Conservation (phyloP, 2,113 vertebrate genomes). For the Prinia subflava region DNA sequence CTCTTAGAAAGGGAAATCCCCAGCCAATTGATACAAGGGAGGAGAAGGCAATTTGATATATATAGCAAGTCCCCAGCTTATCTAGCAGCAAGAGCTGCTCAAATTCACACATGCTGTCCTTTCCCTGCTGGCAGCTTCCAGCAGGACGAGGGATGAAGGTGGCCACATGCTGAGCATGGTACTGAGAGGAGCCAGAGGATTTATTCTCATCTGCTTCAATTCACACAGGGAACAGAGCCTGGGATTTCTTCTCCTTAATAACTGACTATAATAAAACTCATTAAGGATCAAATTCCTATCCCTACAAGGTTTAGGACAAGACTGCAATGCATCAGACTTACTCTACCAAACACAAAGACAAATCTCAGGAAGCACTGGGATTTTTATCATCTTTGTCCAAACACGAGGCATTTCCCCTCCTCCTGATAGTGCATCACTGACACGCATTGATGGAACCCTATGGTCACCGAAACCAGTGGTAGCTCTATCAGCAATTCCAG, state of each 20-base stretch:
- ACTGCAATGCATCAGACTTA: neutral
- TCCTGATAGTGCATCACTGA: rapidly evolving
- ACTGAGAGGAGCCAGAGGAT: neutral
- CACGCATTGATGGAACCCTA: rapidly evolving
- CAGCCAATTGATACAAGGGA: neutral
- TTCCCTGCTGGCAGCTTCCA: neutral
- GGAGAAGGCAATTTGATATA: neutral
- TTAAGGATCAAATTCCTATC: neutral
- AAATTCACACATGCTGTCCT: neutral
- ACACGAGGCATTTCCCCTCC: neutral
- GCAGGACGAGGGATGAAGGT: neutral
- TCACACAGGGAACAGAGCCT: neutral
- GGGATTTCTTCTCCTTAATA: neutral
- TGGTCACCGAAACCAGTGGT: rapidly evolving
- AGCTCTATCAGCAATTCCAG: neutral
- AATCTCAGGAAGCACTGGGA: neutral
- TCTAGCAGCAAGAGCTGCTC: neutral
- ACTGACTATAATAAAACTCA: neutral
- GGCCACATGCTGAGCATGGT: rapidly evolving
- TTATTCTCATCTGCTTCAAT: neutral
- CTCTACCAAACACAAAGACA: neutral
- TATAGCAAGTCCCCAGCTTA: neutral
- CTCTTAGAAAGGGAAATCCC: conserved; percentile 30
- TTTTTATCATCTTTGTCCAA: neutral
- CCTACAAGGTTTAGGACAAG: neutral